Evolutionary conservation across 2,113 vertebrate species (phyloP).

Genomic region (Collichthys lucidus): DNA sequence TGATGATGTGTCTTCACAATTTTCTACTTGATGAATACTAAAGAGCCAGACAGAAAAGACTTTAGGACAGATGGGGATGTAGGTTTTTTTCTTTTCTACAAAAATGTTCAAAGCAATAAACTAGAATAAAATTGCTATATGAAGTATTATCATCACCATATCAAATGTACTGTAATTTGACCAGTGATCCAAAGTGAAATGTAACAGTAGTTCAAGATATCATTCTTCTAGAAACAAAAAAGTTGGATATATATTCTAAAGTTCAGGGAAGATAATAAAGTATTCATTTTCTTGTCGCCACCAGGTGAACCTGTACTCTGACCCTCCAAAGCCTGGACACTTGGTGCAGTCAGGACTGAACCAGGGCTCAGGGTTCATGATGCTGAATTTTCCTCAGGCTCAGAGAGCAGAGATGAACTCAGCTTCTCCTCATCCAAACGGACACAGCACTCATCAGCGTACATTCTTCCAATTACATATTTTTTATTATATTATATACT

Average conservation of each 20-base stretch:
- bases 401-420: constrained; percentile 73
- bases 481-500: not conserved
- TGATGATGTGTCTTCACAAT: not conserved
- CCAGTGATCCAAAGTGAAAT: not conserved
- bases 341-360: constrained; percentile 68
- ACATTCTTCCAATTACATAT: not conserved
- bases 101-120: not conserved
- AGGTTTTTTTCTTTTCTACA: not conserved
- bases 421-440: not conserved
- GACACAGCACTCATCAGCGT: constrained; percentile 61
- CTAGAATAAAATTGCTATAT: not conserved
- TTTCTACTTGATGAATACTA: not conserved
- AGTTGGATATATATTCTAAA: not conserved
- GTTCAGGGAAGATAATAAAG: not conserved
- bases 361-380: constrained; percentile 79
- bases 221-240: not conserved
- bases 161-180: not conserved
- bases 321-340: constrained; percentile 82
- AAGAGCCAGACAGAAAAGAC: not conserved
- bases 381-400: constrained; percentile 85
- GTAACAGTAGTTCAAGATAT: not conserved
- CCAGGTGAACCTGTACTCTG: constrained; percentile 90
- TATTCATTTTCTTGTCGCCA: not conserved
- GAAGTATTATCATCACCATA: not conserved
- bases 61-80: constrained; percentile 8